Evolutionary conservation across 1,140 invertebrate species (phyloP), one percentile per base, ranked within the genome.

Genomic region (Camponotus pennsylvanicus): DNA sequence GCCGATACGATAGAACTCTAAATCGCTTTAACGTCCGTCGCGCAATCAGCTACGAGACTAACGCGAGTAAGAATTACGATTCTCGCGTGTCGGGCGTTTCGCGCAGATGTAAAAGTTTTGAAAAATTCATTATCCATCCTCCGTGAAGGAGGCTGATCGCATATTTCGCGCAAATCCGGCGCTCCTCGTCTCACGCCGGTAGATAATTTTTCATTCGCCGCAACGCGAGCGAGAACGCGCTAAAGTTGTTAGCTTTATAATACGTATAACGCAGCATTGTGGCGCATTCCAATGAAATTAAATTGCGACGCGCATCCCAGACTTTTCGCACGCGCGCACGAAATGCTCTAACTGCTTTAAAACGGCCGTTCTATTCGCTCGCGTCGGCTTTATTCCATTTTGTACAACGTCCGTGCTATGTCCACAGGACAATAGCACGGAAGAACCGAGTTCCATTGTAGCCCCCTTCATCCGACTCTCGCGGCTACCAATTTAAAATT

Each of bases 401-500:
- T 79, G 75, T 69, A 59, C 76, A 86, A 86, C 85, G 84, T 67
- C 82, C 69, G 61, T 52, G 37, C 77, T 76, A 76, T 61, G 79
- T 78, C 83, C 59, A 73, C 73, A 42, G 71, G 83, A 85, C 83
- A 85, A 85, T 85, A 67, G 61, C 63, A 78, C 61, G 83, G 75
- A 85, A 79, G 55, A 83, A 83, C 79, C 40, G 79, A 40, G 32
- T 75, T 70, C 79, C 79, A 83, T 83, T 83, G 79, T 83, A 84
- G 34, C 57, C n/a, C 66, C 37, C 57, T 61, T 63, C 13, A 55
- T 70, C 42, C 57, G 45, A 34, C n/a, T 40, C 69, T 42, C 34
- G 27, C 37, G 73, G 69, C 69, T 75, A 49, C 71, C 76, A 89
- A 89, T 89, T 88, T 89, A 88, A 89, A 89, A 89, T 89, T 88